Evolutionary conservation across 2,888 invertebrate species (phyloP).

Genomic region (Alentia gelatinosa): DNA sequence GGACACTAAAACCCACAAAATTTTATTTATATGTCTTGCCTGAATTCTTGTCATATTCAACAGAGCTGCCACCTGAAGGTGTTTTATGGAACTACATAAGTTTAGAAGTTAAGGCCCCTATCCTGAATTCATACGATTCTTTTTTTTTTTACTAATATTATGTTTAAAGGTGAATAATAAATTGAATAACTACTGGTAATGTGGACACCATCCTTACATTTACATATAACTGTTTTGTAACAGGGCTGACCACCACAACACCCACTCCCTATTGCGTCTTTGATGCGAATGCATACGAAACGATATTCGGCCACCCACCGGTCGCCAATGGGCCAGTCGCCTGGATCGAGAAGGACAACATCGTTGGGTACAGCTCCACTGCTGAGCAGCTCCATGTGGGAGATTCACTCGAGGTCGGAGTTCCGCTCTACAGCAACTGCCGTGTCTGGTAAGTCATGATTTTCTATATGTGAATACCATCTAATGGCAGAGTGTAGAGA

Average conservation of each 20-base stretch:
- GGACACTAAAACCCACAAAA: too few species aligned
- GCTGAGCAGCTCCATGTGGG: slow-evolving; percentile 35
- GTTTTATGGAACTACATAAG: too few species aligned
- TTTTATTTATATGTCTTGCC: too few species aligned
- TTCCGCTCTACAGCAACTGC: slow-evolving; percentile 9
- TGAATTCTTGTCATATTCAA: too few species aligned
- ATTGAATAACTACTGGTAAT: neutral
- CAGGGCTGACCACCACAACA: neutral
- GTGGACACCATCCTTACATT: neutral
- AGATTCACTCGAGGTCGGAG: neutral
- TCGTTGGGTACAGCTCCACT: neutral
- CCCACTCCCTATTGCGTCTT: neutral
- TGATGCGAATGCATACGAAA: neutral
- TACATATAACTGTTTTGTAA: too few species aligned
- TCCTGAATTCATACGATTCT: too few species aligned
- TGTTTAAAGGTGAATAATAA: too few species aligned
- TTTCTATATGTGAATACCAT: neutral
- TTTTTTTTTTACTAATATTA: too few species aligned
- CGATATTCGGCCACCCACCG: neutral
- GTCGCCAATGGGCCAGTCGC: neutral
- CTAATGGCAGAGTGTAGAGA: too few species aligned
- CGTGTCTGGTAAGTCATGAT: slow-evolving; percentile 10
- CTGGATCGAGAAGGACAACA: slow-evolving; percentile 41
- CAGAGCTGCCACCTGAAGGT: too few species aligned
- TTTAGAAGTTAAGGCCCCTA: too few species aligned